Evolutionary conservation across 2,888 invertebrate species (phyloP), one percentile per base, ranked within the genome.

Genomic region (Lymantria monacha): DNA sequence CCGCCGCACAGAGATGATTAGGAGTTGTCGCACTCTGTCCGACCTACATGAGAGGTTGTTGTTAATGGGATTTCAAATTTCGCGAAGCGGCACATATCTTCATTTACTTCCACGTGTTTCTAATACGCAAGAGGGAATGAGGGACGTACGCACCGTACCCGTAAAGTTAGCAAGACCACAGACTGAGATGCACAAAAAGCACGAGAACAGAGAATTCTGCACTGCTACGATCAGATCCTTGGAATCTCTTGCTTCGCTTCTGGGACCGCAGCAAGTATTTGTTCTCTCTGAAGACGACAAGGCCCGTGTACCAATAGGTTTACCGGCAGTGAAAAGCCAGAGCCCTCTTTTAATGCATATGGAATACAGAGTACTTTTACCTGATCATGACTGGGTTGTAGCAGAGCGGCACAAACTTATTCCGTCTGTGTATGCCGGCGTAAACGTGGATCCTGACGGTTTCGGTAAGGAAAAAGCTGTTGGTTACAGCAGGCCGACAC

Each of bases 231-330:
- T 61, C 46, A 55, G 61, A 53, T 55, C 54, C 30, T 43, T 63
- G 50, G 60, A 63, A 58, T 53, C 59, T 51, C 48, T 63, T 48
- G 57, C 59, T 38, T 59, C 53, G 45, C 48, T 63, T 54, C 55
- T 63, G 52, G 63, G 56, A 55, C 56, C 52, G 48, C 46, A n/a
- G n/a, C n/a, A n/a, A n/a, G n/a, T n/a, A n/a, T n/a, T n/a, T n/a
- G n/a, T n/a, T n/a, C n/a, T n/a, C 60, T 31, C 54, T n/a, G n/a
- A 57, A 51, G 63, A 63, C 52, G 60, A 58, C 47, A 59, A 59
- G 48, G 59, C 56, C 30, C 58, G 57, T 46, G 55, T 55, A 48
- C 55, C 52, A 9, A 54, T 58, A 47, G 54, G 52, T 44, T 45
- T 48, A 49, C 41, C 50, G 22, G 55, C 55, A 46, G 52, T 44